Percentiles rank a stretch among this genome's conserved stretches.
These are phyloP conservation scores for Trichogramma dendrolimi DNA, from an alignment of 2,888 invertebrate species.

Conservation along the genomic window DNA sequence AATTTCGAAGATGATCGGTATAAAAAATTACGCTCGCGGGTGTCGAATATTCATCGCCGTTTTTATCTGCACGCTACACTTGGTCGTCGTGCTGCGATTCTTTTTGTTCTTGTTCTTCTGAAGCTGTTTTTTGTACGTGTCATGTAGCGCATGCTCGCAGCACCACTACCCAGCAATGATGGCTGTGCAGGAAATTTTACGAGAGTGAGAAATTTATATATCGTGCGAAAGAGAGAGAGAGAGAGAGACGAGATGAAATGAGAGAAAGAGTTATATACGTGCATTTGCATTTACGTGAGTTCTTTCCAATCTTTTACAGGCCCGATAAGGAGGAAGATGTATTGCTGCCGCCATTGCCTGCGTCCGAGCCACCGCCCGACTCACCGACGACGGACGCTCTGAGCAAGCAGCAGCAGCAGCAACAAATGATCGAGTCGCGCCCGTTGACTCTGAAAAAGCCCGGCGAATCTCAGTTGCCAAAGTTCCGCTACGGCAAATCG, in stretches of 20 bases:
- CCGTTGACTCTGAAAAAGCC: conserved; percentile 80
- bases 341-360: conserved; percentile 46
- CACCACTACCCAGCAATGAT: too few species aligned
- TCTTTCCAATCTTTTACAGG: conserved; percentile 30
- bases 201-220: too few species aligned
- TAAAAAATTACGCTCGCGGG: conserved; percentile 12
- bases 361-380: conserved; percentile 47
- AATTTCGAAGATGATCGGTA: conserved; percentile 10
- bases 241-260: too few species aligned
- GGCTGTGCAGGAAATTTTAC: too few species aligned
- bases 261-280: too few species aligned
- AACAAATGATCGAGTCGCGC: conserved; percentile 68
- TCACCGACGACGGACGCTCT: conserved; percentile 45
- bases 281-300: too few species aligned
- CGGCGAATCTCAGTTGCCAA: conserved; percentile 75
- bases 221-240: too few species aligned
- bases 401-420: conserved; percentile 33
- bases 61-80: conserved; percentile 21
- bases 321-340: conserved; percentile 46
- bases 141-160: too few species aligned
- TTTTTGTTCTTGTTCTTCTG: conserved; percentile 23
- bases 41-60: conserved; percentile 17
- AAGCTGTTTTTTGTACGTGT: not conserved
- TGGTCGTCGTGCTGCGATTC: conserved; percentile 21
- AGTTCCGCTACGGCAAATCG: conserved; percentile 61